Evolutionary conservation across 2,888 invertebrate genomes (phyloP), one percentile per base, ranked within the genome.

Genomic region (Portevinia maculata): DNA sequence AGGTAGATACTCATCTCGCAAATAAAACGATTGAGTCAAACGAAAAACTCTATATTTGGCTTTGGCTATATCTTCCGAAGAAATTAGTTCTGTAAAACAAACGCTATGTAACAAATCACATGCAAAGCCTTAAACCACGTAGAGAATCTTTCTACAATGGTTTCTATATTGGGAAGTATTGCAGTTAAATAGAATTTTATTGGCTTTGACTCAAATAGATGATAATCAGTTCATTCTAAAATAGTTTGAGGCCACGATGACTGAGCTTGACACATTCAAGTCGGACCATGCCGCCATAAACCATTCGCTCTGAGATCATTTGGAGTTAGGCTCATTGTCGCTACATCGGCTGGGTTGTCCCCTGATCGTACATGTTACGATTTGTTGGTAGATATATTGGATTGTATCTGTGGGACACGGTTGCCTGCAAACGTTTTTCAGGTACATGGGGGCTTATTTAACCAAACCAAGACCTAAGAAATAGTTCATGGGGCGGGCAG

Each of bases 141-240:
- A 13, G 52, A 52, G 6, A 52, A 32, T 52, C 52, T 52, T 8
- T 52, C 52, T 17, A 30, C 0, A 52, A 52, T 5, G 1, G 17
- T 15, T 9, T 52, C 32, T 3, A 52, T 30, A 15, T 52, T 52
- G 0, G 32, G 52, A 0, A 15, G 6, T 0, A 52, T 11, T 17
- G 32, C 0, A 2, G 52, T 6, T 15, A 7, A 17, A 15, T 32
- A 32, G 0, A 8, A 15, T 30, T 52, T 30, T 7, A 30, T 52
- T 32, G 30, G 52, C 5, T 7, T 52, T 6, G 13, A 1, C 17
- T 32, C 52, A 52, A 32, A 17, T 1, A 24, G 24, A 5, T 2
- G 2, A 5, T 24, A 2, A 24, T 24, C 24, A 24, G 24, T 3
- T 24, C 3, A 3, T 24, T 24, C 3, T 24, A 5, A 3, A 24